Conservation (phyloP, 2,888 invertebrate genomes). For the Amorpha juglandis region DNA sequence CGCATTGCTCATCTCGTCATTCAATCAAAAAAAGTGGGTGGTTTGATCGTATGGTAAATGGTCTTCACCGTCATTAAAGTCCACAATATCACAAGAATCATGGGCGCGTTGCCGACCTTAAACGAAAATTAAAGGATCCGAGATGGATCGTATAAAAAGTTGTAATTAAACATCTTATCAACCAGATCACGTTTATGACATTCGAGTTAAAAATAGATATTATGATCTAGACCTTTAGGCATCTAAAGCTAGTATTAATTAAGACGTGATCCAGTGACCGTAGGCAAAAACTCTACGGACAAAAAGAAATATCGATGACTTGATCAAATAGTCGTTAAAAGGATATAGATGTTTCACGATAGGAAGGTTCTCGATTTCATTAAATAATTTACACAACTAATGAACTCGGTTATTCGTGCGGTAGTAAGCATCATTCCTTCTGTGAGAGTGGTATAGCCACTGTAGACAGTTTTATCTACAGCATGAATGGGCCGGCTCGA, state of each 20-base stretch:
- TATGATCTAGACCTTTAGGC: neutral
- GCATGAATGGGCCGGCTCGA: too few species aligned
- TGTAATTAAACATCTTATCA: neutral
- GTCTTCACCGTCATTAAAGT: too few species aligned
- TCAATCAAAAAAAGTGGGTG: too few species aligned
- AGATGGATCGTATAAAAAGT: too few species aligned
- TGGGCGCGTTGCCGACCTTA: too few species aligned
- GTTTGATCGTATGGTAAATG: too few species aligned
- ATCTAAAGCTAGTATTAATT: neutral
- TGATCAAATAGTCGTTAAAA: neutral
- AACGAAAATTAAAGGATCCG: too few species aligned
- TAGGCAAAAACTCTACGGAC: neutral
- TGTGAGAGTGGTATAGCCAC: too few species aligned
- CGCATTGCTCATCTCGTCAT: too few species aligned
- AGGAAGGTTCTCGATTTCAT: neutral
- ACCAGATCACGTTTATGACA: neutral
- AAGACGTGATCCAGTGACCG: neutral
- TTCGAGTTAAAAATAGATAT: neutral
- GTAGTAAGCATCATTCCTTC: neutral
- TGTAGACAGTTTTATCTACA: too few species aligned
- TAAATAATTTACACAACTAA: too few species aligned
- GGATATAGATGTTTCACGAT: neutral
- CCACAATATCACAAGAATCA: too few species aligned
- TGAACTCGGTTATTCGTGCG: neutral
- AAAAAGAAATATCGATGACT: neutral